Percentiles rank a stretch among this genome's conserved stretches.
Conservation (phyloP, 2,113 vertebrate species). For the Solenodon paradoxus region DNA sequence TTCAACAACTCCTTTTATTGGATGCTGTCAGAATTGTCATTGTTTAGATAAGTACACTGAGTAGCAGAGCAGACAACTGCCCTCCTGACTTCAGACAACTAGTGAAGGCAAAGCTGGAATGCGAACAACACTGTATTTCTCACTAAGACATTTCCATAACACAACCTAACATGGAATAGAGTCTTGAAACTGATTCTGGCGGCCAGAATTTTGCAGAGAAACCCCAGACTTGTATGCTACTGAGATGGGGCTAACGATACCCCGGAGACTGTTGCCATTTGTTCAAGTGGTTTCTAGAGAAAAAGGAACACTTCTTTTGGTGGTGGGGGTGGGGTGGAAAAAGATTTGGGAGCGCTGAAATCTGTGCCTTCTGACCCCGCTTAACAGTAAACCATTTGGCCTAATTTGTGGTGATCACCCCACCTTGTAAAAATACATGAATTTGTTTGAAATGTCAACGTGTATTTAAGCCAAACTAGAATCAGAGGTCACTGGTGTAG, state of each 20-base stretch:
- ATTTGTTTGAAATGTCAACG: constrained; percentile 71
- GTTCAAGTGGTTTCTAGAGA: not conserved
- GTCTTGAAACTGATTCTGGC: not conserved
- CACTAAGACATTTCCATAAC: constrained; percentile 3
- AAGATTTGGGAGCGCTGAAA: not conserved
- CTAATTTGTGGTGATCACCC: constrained; percentile 47
- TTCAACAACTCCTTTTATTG: not conserved
- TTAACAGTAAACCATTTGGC: constrained; percentile 57
- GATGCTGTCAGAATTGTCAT: not conserved
- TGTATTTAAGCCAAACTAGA: constrained; percentile 56
- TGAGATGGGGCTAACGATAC: not conserved
- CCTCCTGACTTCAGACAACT: not conserved
- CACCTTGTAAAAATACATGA: constrained; percentile 64
- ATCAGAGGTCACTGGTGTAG: constrained; percentile 64
- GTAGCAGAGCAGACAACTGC: not conserved
- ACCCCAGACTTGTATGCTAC: not conserved
- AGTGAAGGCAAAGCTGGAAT: not conserved
- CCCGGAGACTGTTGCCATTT: not conserved
- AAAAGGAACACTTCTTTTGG: not conserved
- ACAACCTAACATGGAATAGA: not conserved
- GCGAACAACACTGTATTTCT: not conserved
- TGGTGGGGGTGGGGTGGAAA: not conserved
- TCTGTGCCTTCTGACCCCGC: not conserved
- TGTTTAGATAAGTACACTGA: not conserved
- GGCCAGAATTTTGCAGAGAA: not conserved